Base-by-base conservation (phyloP, 2,888 invertebrate genomes). In the Cremastinae sp. region DNA sequence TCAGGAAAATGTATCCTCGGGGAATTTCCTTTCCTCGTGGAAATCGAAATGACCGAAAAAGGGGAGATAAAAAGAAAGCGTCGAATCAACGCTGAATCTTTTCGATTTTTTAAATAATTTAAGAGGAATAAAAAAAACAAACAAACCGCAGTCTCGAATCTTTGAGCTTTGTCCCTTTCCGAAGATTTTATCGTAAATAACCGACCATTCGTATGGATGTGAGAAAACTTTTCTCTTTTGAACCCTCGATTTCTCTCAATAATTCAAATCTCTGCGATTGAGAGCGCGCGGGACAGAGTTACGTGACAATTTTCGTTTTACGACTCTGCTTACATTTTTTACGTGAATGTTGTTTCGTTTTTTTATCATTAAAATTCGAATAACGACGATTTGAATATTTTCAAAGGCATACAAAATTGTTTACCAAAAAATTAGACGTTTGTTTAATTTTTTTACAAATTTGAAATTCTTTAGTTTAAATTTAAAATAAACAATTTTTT, bases 161-260 rank as follows among this genome's bases (percentile, higher is more conserved):
- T 8, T 9, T 16, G 14, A n/a, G 20, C 43, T 47, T 53, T 37
- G 35, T 47, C 22, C 14, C 8, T 14, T 56, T 12, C 28, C 51
- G 49, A 28, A 83, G 85, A 84, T 82, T 77, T 79, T 80, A 81
- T 78, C 83, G 79, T 84, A 83, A n/a, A n/a, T n/a, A 85, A 85
- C 74, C 80, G 62, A 66, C 83, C 58, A 83, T 85, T 84, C 79
- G 81, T 83, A 85, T 85, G 85, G 79, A 80, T 79, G 39, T 64
- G 64, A 69, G 22, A 14, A 37, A 43, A 64, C 47, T 51, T 22
- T 62, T 20, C 43, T n/a, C n/a, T n/a, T n/a, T n/a, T n/a, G 37
- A 18, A n/a, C 41, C 53, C 51, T 20, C n/a, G 66, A 72, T 56
- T 64, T 71, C 12, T 16, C 72, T 84, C 71, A 82, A 84, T 83